phyloP scores from a whole-genome alignment of 2,797 vertebrate genomes.

The Eulemur coronatus region DNA sequence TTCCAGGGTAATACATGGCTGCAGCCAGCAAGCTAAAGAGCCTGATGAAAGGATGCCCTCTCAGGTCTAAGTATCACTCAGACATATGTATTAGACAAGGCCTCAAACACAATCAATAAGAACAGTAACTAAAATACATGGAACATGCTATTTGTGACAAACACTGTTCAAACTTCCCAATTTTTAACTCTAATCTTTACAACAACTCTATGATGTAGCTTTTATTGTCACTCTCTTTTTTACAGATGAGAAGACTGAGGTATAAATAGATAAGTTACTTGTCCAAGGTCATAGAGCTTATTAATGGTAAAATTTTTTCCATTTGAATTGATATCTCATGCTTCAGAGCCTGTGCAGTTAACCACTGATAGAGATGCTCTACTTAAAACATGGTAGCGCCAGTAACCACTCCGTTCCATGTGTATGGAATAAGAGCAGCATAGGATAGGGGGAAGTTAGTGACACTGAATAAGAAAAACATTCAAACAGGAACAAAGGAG shows the following conservation, averaged over 20 bases:
- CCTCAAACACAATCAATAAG: neutral
- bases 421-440: neutral
- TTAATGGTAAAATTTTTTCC: neutral
- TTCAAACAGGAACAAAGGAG: neutral
- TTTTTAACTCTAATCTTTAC: neutral
- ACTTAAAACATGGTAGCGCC: neutral
- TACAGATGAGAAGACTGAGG: neutral
- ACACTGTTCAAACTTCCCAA: neutral
- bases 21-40: neutral
- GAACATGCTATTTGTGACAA: neutral
- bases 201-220: neutral
- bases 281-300: neutral
- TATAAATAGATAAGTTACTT: neutral
- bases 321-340: neutral
- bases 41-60: neutral
- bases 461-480: neutral
- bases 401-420: no score
- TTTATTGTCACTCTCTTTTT: neutral
- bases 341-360: neutral
- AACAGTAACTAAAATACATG: neutral
- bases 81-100: neutral
- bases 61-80: neutral
- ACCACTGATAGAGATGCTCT: neutral
- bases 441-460: neutral
- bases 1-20: neutral